Evolutionary conservation across 35 echinoderm and acorn worm species (phyloP).

Genomic region (Eucidaris tribuloides): DNA sequence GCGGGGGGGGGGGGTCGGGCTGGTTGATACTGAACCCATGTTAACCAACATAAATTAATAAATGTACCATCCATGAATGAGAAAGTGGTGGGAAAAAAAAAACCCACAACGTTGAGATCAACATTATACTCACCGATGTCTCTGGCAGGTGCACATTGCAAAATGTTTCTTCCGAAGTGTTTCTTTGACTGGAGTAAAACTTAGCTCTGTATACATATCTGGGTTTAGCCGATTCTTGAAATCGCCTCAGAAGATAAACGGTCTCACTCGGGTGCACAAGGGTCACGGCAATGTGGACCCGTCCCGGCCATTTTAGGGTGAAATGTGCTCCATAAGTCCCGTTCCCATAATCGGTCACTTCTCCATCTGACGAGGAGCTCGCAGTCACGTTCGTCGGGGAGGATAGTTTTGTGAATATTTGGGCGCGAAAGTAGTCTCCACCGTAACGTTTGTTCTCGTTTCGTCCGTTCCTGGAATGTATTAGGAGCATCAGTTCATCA

Average conservation of each 20-base stretch:
- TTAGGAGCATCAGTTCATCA: slow-evolving; percentile 5
- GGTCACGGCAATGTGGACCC: neutral
- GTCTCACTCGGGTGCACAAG: slow-evolving; percentile 47
- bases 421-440: slow-evolving; percentile 42
- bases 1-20: no score
- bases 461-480: slow-evolving; percentile 12
- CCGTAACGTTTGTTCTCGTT: neutral
- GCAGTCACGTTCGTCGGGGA: neutral
- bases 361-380: slow-evolving; percentile 33
- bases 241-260: neutral
- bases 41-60: no score
- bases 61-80: no score
- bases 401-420: neutral
- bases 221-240: neutral
- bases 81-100: neutral
- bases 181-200: neutral
- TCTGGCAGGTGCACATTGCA: neutral
- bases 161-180: neutral
- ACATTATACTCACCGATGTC: neutral
- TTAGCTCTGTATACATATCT: neutral
- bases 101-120: no score
- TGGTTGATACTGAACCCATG: no score
- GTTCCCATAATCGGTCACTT: slow-evolving; percentile 40
- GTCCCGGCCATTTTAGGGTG: slow-evolving; percentile 25
- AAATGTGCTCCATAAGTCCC: slow-evolving; percentile 49